Conservation (phyloP, 2,888 invertebrate genomes). For the Pyrrhosoma nymphula region DNA sequence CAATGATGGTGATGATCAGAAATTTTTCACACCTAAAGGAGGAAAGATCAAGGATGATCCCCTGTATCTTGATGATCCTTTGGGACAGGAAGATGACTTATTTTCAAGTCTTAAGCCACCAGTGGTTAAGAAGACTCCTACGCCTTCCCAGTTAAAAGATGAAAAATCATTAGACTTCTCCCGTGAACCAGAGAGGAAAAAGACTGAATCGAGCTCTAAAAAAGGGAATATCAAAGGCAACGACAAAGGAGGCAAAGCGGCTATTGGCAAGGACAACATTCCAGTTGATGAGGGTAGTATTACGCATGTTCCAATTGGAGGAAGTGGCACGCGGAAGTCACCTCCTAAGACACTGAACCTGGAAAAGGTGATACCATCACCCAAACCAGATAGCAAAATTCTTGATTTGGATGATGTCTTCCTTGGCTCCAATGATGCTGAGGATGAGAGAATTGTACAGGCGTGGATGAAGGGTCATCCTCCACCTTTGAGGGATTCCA, state of each 20-base stretch:
- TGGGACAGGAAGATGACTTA: constrained; percentile 39
- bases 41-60: background rate
- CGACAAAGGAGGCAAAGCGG: background rate
- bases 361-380: constrained; percentile 33
- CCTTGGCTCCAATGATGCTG: background rate
- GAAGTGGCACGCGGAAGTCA: background rate
- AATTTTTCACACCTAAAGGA: background rate
- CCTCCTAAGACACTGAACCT: constrained; percentile 32
- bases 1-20: background rate
- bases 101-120: background rate
- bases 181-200: background rate
- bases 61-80: background rate
- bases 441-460: constrained; percentile 31
- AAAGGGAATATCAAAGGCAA: background rate
- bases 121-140: background rate
- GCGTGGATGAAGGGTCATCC: constrained; percentile 62
- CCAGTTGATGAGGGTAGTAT: background rate
- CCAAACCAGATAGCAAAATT: constrained; percentile 22
- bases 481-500: constrained; percentile 23
- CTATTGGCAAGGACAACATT: background rate
- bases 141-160: background rate
- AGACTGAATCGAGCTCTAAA: background rate
- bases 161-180: background rate
- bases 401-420: background rate
- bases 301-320: background rate